Conservation (phyloP, 1,140 invertebrate species). For the Bilobella aurantiaca region DNA sequence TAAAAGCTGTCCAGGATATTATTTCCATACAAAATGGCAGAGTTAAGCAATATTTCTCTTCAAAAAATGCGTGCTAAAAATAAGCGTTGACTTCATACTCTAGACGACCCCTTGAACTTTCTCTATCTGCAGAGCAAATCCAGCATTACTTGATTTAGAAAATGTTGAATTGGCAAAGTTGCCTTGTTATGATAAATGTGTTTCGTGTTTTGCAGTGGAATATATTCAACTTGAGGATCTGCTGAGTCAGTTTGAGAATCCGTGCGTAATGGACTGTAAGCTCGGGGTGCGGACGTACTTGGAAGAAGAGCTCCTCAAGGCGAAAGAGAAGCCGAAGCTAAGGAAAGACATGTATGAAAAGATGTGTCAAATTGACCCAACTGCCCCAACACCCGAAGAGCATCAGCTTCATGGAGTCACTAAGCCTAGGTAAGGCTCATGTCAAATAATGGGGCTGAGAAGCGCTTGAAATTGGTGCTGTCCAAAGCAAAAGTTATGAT, state of each 20-base stretch:
- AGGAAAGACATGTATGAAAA: constrained; percentile 96
- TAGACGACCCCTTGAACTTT: too few relatives aligned
- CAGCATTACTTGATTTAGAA: too few relatives aligned
- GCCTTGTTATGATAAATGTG: neutral
- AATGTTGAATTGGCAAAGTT: too few relatives aligned
- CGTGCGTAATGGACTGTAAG: constrained; percentile 95
- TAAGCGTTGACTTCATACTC: too few relatives aligned
- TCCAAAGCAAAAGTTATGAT: too few relatives aligned
- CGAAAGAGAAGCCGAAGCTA: constrained; percentile 85
- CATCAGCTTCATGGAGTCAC: constrained; percentile 78
- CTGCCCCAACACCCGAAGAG: constrained; percentile 82
- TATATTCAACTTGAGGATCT: constrained; percentile 88
- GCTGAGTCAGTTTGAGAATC: constrained; percentile 71
- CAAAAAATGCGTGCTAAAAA: too few relatives aligned
- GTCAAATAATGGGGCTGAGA: too few relatives aligned
- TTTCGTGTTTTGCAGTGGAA: constrained; percentile 37
- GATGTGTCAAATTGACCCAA: constrained; percentile 88
- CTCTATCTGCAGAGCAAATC: too few relatives aligned
- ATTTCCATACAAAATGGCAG: too few relatives aligned
- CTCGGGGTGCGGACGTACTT: constrained; percentile 87
- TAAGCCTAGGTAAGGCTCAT: constrained; percentile 57
- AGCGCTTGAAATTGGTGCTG: too few relatives aligned
- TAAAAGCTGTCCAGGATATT: too few relatives aligned
- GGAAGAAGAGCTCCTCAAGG: constrained; percentile 86
- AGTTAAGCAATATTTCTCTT: too few relatives aligned